Base-by-base conservation (phyloP, 2,797 vertebrate species). In the Champsocephalus esox region DNA sequence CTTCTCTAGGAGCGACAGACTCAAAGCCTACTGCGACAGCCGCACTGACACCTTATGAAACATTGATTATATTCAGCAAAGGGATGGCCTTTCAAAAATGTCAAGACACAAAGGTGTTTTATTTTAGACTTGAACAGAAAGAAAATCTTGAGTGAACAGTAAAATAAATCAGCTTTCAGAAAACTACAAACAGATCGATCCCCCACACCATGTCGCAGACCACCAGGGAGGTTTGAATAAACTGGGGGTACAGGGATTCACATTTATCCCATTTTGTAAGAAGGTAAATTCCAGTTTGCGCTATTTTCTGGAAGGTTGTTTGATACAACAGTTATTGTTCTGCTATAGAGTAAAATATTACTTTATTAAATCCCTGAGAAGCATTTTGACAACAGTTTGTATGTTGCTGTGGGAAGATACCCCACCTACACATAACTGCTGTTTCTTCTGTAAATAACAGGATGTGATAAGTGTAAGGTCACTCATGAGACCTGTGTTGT, bases 51-150 rank as follows among this genome's bases (percentile, higher is more conserved):
- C 73, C 79, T 46, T 73, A 75, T 74, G 54, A 82, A 81, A 81
- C 67, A 81, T 62, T 71, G 77, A 88, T 82, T 80, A 58, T 24
- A 66, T 74, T 70, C 67, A 72, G 49, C 41, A 69, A 71, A 16
- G 16, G 58, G 66, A 51, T 63, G 77, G 66, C 77, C 59, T 83
- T 87, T 89, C 17, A 63, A 70, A 88, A 87, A 88, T 84, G 84
- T 84, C 75, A 87, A 63, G 65, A 70, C 69, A 69, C 77, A 75
- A 66, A 70, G 65, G 72, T 70, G 62, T 60, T 85, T 80, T 12
- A 38, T 19, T 79, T 61, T 60, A 9, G 19, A 64, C 55, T 65
- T 43, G 21, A 60, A 49, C 24, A 55, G 21, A 76, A 65, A 51
- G 38, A 77, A 75, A 69, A 48, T 56, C 17, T 67, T 56, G 48